Percentiles rank a stretch among this genome's conserved stretches.
phyloP scores from a whole-genome alignment of 1,140 invertebrate genomes.

The Hylaeus volcanicus region DNA sequence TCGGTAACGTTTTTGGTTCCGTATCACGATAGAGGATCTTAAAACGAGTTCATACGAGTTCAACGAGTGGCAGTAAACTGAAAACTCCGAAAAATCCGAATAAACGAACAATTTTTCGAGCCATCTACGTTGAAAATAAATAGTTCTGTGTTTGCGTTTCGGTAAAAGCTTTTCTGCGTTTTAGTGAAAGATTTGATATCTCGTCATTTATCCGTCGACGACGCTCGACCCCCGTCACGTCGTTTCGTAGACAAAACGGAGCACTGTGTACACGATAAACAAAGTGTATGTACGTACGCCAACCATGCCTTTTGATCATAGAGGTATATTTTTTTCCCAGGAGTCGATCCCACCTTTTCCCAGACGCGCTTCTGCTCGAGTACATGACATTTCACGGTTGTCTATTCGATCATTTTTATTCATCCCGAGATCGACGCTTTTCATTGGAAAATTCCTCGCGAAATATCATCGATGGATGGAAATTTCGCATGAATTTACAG shows the following conservation, averaged over 20 bases:
- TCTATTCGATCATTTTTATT: not conserved
- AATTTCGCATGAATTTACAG: no score
- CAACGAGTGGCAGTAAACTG: no score
- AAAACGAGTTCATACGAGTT: no score
- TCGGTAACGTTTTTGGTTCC: no score
- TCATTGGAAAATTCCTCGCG: no score
- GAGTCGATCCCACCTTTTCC: conserved; percentile 1
- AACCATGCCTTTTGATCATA: conserved; percentile 43
- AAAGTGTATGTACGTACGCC: conserved; percentile 47
- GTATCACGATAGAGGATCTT: no score
- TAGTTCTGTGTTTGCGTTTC: not conserved
- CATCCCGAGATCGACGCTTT: no score
- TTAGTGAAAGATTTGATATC: conserved; percentile 52
- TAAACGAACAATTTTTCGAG: no score
- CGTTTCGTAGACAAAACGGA: conserved; percentile 24
- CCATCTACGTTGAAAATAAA: not conserved
- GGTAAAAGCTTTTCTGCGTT: not conserved
- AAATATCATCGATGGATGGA: no score
- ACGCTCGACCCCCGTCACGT: conserved; percentile 13
- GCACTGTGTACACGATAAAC: conserved; percentile 42
- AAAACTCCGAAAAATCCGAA: no score
- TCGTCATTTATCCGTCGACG: conserved; percentile 19
- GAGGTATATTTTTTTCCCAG: conserved; percentile 19
- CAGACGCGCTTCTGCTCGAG: not conserved
- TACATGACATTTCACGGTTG: no score